phyloP scores from a whole-genome alignment of 2,797 vertebrate genomes.

The Lepus oiostolus region DNA sequence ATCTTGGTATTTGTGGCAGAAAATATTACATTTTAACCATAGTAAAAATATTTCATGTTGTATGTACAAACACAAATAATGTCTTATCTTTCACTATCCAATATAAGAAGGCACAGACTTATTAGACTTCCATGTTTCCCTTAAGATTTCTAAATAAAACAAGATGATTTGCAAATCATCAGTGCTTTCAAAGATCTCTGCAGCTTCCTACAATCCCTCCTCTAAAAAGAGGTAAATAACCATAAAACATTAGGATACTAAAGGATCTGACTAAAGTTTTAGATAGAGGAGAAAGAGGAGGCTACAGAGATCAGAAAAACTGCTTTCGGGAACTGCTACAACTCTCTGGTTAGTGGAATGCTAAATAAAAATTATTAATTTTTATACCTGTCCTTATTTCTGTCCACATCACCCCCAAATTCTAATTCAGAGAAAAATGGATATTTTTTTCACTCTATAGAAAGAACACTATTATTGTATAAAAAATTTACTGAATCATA shows the following conservation, averaged over 20 bases:
- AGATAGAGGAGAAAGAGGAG: background rate
- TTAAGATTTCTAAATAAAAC: slow-evolving; percentile 50
- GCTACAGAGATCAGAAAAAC: slow-evolving; percentile 50
- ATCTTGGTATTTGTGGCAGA: slow-evolving; percentile 8
- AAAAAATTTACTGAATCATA: slow-evolving; percentile 57
- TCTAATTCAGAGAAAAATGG: slow-evolving; percentile 53
- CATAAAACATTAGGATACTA: background rate
- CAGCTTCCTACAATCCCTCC: background rate
- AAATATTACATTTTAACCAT: slow-evolving; percentile 55
- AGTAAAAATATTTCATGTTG: slow-evolving; percentile 35
- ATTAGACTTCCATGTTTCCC: slow-evolving; percentile 37
- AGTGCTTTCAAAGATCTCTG: slow-evolving; percentile 50
- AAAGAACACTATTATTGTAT: slow-evolving; percentile 21
- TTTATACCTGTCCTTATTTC: slow-evolving; percentile 41
- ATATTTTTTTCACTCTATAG: slow-evolving; percentile 15
- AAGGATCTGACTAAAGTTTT: slow-evolving; percentile 14
- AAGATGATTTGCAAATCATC: background rate
- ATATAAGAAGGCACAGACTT: slow-evolving; percentile 47
- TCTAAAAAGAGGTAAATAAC: slow-evolving; percentile 41
- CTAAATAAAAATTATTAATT: slow-evolving; percentile 59
- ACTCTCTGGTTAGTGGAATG: slow-evolving; percentile 49
- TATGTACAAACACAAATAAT: slow-evolving; percentile 25
- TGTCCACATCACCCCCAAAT: slow-evolving; percentile 27
- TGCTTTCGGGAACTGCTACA: background rate
- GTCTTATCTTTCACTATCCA: background rate